These are phyloP conservation scores for Ylistrum balloti DNA, from an alignment of 1,140 invertebrate genomes.

Conservation along the genomic window DNA sequence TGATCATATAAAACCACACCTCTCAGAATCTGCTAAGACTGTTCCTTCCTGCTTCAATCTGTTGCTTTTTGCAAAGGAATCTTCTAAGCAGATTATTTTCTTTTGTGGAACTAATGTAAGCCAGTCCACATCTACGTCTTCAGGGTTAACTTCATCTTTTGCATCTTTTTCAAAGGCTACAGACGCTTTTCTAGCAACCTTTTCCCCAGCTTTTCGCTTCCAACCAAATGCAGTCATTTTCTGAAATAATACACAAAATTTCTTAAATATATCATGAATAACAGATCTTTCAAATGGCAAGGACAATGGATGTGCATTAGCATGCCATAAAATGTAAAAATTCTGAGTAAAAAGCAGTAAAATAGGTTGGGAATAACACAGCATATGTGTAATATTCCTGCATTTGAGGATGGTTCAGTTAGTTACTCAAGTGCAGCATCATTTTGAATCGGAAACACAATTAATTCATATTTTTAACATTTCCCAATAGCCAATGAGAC, in stretches of 20 bases:
- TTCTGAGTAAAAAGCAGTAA: no score
- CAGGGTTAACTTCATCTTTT: constrained; percentile 72
- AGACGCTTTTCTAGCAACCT: constrained; percentile 67
- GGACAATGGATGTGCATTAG: no score
- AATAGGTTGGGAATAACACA: no score
- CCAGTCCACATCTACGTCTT: constrained; percentile 78
- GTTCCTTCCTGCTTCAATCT: constrained; percentile 78
- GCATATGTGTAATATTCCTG: no score
- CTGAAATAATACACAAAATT: constrained; percentile 30
- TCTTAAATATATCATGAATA: no score
- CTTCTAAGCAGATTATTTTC: constrained; percentile 76
- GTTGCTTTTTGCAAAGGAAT: constrained; percentile 75
- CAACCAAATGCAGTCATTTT: constrained; percentile 78
- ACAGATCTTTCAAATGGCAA: no score
- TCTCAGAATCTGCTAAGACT: constrained; percentile 78
- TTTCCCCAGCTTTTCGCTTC: constrained; percentile 79
- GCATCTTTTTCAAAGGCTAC: constrained; percentile 73
- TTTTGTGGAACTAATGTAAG: constrained; percentile 71
- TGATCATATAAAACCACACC: constrained; percentile 65
- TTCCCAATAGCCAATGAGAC: no score
- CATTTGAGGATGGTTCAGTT: no score
- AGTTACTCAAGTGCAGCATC: no score
- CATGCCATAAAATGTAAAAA: no score
- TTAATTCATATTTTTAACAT: no score
- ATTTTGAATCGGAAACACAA: no score